phyloP scores from a whole-genome alignment of 2,888 invertebrate genomes.

The Lagria hirta region DNA sequence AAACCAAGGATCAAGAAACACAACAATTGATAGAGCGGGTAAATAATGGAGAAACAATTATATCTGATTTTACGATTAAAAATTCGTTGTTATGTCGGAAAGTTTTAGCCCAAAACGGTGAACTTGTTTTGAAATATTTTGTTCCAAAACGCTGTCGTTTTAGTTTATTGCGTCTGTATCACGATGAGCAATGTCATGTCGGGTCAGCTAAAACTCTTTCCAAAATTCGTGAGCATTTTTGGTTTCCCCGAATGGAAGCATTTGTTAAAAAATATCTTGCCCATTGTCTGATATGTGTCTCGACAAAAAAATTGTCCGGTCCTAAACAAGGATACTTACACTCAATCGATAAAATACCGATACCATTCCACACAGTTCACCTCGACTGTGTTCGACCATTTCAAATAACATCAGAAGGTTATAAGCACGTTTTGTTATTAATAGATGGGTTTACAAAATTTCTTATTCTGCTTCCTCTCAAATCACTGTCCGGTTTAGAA shows the following conservation, averaged over 20 bases:
- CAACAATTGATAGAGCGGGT: no score
- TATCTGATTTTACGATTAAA: no score
- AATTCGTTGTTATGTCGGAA: no score
- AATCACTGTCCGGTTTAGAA: constrained; percentile 19
- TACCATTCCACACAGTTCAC: constrained; percentile 17
- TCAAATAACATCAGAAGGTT: constrained; percentile 5
- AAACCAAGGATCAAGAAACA: no score
- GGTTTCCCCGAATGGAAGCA: constrained; percentile 22
- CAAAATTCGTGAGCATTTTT: constrained; percentile 20
- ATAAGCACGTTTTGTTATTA: constrained; percentile 14
- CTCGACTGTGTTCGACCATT: constrained; percentile 21
- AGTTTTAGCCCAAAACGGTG: no score
- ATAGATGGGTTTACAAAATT: constrained; percentile 28
- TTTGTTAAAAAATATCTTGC: constrained; percentile 20
- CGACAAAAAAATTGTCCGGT: background rate
- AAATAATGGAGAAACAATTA: no score
- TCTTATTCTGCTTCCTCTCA: constrained; percentile 21
- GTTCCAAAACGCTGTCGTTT: constrained; percentile 26
- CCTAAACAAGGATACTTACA: constrained; percentile 11
- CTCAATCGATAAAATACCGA: constrained; percentile 1
- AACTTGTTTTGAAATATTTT: no score
- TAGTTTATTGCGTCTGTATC: constrained; percentile 24
- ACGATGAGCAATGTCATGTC: constrained; percentile 28
- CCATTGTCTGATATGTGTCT: constrained; percentile 12
- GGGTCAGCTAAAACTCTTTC: no score